A percentile compares a stretch with the other conserved stretches of the same genome.
Evolutionary conservation across 1,140 invertebrate genomes (phyloP).

Genomic region (Vollenhovia emeryi): DNA sequence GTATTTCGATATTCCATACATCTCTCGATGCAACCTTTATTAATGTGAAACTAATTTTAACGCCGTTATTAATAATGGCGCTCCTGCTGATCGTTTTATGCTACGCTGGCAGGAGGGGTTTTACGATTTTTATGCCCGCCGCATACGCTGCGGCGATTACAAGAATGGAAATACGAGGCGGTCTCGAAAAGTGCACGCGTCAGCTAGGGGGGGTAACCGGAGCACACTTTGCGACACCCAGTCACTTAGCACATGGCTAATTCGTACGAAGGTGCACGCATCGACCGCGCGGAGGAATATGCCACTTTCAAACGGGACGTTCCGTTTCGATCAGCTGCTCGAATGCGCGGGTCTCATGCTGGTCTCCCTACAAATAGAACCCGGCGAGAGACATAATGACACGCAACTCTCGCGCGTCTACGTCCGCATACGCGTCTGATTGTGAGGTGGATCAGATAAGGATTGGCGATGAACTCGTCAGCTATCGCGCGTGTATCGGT

Average conservation of each 20-base stretch:
- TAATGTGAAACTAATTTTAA: not conserved
- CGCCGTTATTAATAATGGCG: not conserved
- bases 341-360: not conserved
- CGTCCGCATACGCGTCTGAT: not conserved
- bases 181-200: constrained; percentile 11
- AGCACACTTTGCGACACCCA: constrained; percentile 34
- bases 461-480: constrained; percentile 2
- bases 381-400: not conserved
- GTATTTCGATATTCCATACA: not conserved
- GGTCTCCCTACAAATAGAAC: not conserved
- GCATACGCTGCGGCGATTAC: not conserved
- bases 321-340: not conserved
- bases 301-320: constrained; percentile 1
- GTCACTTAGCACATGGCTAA: constrained; percentile 30
- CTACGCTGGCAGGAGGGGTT: not conserved
- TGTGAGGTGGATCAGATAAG: constrained; percentile 17
- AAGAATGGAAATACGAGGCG: not conserved
- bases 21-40: not conserved
- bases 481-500: too few relatives aligned
- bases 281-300: constrained; percentile 22
- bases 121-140: not conserved
- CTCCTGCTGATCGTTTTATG: not conserved
- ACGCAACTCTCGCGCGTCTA: not conserved
- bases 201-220: not conserved
- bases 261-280: not conserved